Evolutionary conservation across 1,140 invertebrate genomes (phyloP), one percentile per base, ranked within the genome.

Genomic region (Nilaparvata lugens): DNA sequence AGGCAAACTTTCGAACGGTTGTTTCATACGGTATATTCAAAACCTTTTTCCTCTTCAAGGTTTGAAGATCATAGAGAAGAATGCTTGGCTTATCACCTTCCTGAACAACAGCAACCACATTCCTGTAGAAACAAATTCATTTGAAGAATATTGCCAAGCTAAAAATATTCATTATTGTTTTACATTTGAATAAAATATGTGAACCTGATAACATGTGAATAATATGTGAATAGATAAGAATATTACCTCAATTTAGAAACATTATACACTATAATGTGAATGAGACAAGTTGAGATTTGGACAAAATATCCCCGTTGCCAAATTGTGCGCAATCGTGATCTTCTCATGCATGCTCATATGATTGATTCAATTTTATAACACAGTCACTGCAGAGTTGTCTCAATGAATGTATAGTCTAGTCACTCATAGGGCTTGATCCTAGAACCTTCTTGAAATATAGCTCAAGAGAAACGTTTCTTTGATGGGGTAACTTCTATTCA

Each of bases 1-100:
- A 84, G 7, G 83, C 80, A 71, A 88, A 91, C 66, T 84, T 83
- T 14, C 68, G 65, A 3, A 75, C 69, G 62, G 69, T 67, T 3
- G 55, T 56, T 18, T 79, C 77, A 25, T 69, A 71, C 0, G 85
- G 83, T 28, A 85, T 76, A 0, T 77, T 79, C 2, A 87, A 71
- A 14, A 79, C 73, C 65, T 83, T 84, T 52, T 78, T 79, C 60
- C 80, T 75, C 64, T 83, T 84, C 58, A 81, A 76, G 1, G 80
- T 80, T 14, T 72, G 71, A 4, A 87, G 65, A 67, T 86, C 83
- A 68, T 86, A 89, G 18, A 88, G 74, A 1, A 81, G 82, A 61
- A 86, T 82, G 19, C 83, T 76, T 28, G 67, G 61, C 59, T 77
- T 79, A 0, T 80, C 77, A 1, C 76, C 77, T 2, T 68, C 67